phyloP scores from a whole-genome alignment of 2,888 invertebrate genomes.

The Podotricha telesiphe region DNA sequence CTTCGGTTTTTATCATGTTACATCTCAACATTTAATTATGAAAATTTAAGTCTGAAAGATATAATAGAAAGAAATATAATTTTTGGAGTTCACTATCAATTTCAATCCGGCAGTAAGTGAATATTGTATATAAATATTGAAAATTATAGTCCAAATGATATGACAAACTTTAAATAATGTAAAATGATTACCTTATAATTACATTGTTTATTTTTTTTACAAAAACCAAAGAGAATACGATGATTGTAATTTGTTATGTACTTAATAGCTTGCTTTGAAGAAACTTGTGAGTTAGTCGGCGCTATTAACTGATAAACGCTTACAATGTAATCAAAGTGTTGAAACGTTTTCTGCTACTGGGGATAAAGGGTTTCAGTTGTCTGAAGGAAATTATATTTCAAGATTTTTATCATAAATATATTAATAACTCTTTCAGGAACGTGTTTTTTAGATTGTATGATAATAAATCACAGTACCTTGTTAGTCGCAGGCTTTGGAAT shows the following conservation, averaged over 20 bases:
- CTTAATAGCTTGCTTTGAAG: background rate
- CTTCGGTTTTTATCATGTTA: too few relatives aligned
- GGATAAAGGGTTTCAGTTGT: slow-evolving; percentile 14
- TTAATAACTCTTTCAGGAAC: background rate
- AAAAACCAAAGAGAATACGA: background rate
- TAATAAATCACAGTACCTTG: background rate
- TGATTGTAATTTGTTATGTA: background rate
- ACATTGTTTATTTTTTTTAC: too few relatives aligned
- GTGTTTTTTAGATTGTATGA: background rate
- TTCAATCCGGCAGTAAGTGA: too few relatives aligned
- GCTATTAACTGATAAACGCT: slow-evolving; percentile 7
- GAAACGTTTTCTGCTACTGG: slow-evolving; percentile 9
- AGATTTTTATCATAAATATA: slow-evolving; percentile 3
- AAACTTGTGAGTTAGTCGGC: slow-evolving; percentile 2
- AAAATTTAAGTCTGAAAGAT: too few relatives aligned
- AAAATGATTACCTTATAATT: too few relatives aligned
- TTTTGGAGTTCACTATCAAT: too few relatives aligned
- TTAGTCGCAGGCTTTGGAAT: background rate
- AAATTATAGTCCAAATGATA: too few relatives aligned
- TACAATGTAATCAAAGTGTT: slow-evolving; percentile 29
- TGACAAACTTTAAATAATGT: too few relatives aligned
- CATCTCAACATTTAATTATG: too few relatives aligned
- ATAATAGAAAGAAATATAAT: too few relatives aligned
- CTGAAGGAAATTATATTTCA: slow-evolving; percentile 6
- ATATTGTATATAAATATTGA: too few relatives aligned